Evolutionary conservation across 2,888 invertebrate species (phyloP), one percentile per base, ranked within the genome.

Genomic region (Drepanosiphum platanoidis): DNA sequence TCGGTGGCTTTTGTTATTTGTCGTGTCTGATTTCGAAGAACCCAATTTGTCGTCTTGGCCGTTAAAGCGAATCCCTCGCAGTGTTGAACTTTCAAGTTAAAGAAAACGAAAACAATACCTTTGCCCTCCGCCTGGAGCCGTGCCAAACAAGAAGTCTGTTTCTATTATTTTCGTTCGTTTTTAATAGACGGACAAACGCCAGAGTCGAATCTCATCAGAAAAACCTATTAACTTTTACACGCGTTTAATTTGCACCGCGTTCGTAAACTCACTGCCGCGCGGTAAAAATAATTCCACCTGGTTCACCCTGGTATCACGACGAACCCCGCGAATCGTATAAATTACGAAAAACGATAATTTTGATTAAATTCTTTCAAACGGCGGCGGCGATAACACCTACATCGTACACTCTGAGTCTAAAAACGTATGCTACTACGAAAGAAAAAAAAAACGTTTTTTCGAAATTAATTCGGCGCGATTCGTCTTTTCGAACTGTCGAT

Each of bases 1-100:
- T 72, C 80, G 39, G 70, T 61, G 81, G 81, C 58, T 71, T 61
- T 72, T 58, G 34, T 80, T 80, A 36, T 80, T 80, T 80, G 79
- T 68, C 9, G 46, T 79, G 79, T 52, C 36, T 70, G 70, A 70
- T 70, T 52, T 4, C 74, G 52, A 34, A 36, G 52, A 72, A 72
- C 30, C 42, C 61, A 72, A 82, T 82, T 82, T 72, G 81, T 82
- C 81, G 81, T 61, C 58, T 82, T 32, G 71, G 71, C 71, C 8
- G 71, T 61, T 39, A 61, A 8, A 72, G 22, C 72, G 2, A 30
- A 61, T 61, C 71, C n/a, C n/a, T n/a, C 72, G 8, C 39, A 36
- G 39, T 27, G 36, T 61, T 58, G 58, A 61, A 72, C 81, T 42
- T 61, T 61, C 32, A 18, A 39, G 61, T 72, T 34, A 58, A 72